These are phyloP conservation scores for Pangasius sanitwongsei DNA, from an alignment of 2,797 vertebrate genomes.

Conservation along the genomic window DNA sequence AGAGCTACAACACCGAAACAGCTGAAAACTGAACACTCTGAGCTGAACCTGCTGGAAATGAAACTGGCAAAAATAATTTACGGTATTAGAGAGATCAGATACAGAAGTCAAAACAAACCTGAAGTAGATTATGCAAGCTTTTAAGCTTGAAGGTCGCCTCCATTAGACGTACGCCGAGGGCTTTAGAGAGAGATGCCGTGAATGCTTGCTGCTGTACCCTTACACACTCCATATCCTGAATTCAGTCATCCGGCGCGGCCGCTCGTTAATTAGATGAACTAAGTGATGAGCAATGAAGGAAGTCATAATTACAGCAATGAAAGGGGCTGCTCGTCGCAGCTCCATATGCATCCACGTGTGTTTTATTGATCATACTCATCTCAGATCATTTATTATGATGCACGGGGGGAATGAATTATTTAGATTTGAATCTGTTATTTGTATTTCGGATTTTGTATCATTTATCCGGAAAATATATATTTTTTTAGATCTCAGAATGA, in stretches of 20 bases:
- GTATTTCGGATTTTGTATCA: constrained; percentile 26
- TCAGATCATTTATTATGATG: constrained; percentile 10
- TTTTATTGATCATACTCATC: constrained; percentile 36
- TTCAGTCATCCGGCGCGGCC: constrained; percentile 75
- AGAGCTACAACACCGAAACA: no score
- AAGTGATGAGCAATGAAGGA: constrained; percentile 42
- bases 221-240: constrained; percentile 76
- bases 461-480: constrained; percentile 38
- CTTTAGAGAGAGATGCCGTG: constrained; percentile 58
- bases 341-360: constrained; percentile 13
- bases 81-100: not conserved
- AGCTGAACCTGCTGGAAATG: not conserved
- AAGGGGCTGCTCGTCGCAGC: constrained; percentile 6
- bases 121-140: constrained; percentile 24
- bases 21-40: not conserved
- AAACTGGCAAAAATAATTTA: not conserved
- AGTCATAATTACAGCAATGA: constrained; percentile 38
- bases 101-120: constrained; percentile 16
- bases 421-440: constrained; percentile 11
- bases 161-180: constrained; percentile 13
- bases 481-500: not conserved
- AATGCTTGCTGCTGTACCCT: constrained; percentile 75
- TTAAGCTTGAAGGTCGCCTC: constrained; percentile 27
- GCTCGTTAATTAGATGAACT: constrained; percentile 58
- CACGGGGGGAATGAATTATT: constrained; percentile 24